A percentile compares a stretch with the other conserved stretches of the same genome.
Evolutionary conservation across 2,797 vertebrate genomes (phyloP).

Genomic region (Chelon auratus): DNA sequence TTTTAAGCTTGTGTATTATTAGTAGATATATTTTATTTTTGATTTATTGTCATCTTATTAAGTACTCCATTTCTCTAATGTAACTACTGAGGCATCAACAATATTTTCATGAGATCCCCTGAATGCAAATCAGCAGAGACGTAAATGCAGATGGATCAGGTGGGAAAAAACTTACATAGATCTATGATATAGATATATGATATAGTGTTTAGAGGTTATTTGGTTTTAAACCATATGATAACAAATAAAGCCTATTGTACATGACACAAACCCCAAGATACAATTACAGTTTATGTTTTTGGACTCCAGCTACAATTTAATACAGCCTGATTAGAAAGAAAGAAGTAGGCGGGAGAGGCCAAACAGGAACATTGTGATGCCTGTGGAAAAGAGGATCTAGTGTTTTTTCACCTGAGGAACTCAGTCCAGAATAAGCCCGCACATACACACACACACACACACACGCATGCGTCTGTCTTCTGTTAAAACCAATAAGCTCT

Average conservation of each 20-base stretch:
- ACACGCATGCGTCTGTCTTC: conserved; percentile 26
- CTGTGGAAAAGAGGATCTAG: too few relatives aligned
- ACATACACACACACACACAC: conserved; percentile 16
- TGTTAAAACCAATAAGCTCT: conserved; percentile 66
- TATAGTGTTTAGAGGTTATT: not conserved
- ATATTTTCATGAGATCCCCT: not conserved
- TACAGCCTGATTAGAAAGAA: conserved; percentile 15
- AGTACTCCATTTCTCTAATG: too few relatives aligned
- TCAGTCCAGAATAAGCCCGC: conserved; percentile 6
- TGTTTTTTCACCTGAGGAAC: conserved; percentile 66
- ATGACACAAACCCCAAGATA: not conserved
- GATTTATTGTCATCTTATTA: not conserved
- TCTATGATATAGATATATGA: too few relatives aligned
- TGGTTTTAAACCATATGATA: not conserved
- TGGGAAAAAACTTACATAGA: too few relatives aligned
- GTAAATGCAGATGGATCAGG: too few relatives aligned
- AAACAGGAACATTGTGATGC: conserved; percentile 3
- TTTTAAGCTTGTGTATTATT: not conserved
- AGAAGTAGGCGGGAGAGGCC: conserved; percentile 15
- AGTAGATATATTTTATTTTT: not conserved
- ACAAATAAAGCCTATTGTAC: conserved; percentile 1
- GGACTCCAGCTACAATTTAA: not conserved
- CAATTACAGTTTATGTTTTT: not conserved
- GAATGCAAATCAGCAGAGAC: not conserved
- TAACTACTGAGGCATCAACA: not conserved